Base-by-base conservation (phyloP, 2,888 invertebrate species). In the Acrobasis suavella region DNA sequence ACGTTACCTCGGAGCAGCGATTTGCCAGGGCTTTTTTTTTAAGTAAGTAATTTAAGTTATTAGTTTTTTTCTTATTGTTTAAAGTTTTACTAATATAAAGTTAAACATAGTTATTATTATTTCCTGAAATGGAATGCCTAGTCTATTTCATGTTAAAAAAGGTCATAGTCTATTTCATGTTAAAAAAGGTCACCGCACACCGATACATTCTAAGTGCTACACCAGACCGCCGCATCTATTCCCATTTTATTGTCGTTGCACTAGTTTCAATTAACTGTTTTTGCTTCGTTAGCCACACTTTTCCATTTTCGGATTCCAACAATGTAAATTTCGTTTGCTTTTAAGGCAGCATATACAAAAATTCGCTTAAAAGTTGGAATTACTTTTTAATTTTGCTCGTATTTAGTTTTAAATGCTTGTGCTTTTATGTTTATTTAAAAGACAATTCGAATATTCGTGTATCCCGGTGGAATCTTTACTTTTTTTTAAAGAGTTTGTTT, bases 271-370 rank as follows among this genome's bases (percentile, higher is more conserved):
- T 60, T 42, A 51, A 52, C 50, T 51, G 60, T 39, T 51, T 51
- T 60, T 51, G 50, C 60, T 51, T 60, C 51, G 60, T 60, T 60
- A 60, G 60, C 51, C 38, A 50, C 50, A 50, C 50, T 59, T 60
- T 60, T 60, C 50, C 60, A 51, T 17, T 51, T 50, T 38, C 37
- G 39, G 10, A 59, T 37, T 60, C 22, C 60, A 42, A 50, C 59
- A 60, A 60, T 60, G 60, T 60, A 60, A 60, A 60, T 60, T 59
- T 60, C 17, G 52, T 60, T 59, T 37, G 32, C 37, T 42, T 46
- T 32, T 46, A 46, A 42, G 46, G 46, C 46, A 46, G n/a, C 14
- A 46, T 46, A n/a, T 10, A 46, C 46, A 46, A 46, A 46, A 46
- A 32, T 7, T 32, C 14, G 46, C 46, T 46, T 46, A 7, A 46